phyloP scores from a whole-genome alignment of 2,888 invertebrate species.

The Deilephila elpenor region DNA sequence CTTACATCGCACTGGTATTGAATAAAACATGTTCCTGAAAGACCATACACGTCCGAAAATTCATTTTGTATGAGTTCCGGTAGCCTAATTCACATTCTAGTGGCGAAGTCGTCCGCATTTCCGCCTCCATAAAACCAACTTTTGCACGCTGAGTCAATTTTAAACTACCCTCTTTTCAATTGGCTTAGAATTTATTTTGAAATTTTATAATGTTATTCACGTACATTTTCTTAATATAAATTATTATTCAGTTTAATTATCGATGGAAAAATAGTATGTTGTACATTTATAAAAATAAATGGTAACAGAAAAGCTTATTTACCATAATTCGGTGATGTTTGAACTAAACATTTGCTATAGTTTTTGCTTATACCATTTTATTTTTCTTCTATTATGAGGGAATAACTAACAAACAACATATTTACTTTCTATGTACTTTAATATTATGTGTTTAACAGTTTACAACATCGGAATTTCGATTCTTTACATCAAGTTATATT shows the following conservation, averaged over 20 bases:
- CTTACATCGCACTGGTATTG: neutral
- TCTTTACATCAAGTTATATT: too few species aligned
- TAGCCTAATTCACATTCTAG: constrained; percentile 13
- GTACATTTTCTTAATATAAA: neutral
- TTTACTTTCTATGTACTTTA: too few species aligned
- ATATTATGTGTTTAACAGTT: too few species aligned
- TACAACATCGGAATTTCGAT: too few species aligned
- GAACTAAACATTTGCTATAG: too few species aligned
- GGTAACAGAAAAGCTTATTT: too few species aligned
- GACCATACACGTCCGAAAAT: constrained; percentile 2
- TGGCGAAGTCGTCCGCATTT: constrained; percentile 12
- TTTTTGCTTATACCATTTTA: too few species aligned
- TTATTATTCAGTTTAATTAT: neutral
- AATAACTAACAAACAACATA: too few species aligned
- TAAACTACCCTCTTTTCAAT: constrained; percentile 20
- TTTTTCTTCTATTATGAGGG: too few species aligned
- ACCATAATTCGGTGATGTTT: too few species aligned
- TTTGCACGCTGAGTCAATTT: neutral
- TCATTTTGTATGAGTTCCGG: constrained; percentile 21
- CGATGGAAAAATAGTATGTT: too few species aligned
- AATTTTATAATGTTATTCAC: neutral
- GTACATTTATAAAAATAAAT: too few species aligned
- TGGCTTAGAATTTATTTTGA: neutral
- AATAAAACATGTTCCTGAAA: constrained; percentile 6
- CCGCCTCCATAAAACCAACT: neutral